Conservation (phyloP, 2,797 vertebrate genomes). For the Microhierax caerulescens region DNA sequence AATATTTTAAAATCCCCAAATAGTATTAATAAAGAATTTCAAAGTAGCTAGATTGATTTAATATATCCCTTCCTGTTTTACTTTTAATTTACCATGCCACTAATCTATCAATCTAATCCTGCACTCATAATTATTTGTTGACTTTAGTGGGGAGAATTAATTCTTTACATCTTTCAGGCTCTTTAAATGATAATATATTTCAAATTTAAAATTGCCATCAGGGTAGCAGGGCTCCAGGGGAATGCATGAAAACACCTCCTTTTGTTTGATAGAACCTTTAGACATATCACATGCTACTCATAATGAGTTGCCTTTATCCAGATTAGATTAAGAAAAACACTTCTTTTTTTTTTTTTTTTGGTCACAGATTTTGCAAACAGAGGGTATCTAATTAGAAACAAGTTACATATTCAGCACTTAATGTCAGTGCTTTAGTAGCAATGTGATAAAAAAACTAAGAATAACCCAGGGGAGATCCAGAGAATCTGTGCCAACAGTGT, state of each 20-base stretch:
- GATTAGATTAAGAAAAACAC: slow-evolving; percentile 56
- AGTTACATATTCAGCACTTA: slow-evolving; percentile 58
- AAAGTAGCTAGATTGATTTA: slow-evolving; percentile 40
- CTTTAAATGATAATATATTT: slow-evolving; percentile 70
- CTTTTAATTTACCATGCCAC: slow-evolving; percentile 62
- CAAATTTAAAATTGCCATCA: slow-evolving; percentile 62
- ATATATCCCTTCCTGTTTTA: slow-evolving; percentile 41
- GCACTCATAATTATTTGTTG: slow-evolving; percentile 66
- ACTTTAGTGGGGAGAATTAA: slow-evolving; percentile 62
- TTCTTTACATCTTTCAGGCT: slow-evolving; percentile 60
- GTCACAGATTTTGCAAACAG: slow-evolving; percentile 52
- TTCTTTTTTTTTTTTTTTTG: slow-evolving; percentile 13
- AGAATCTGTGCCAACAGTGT: slow-evolving; percentile 20
- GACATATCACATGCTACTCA: slow-evolving; percentile 39
- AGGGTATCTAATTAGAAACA: slow-evolving; percentile 63
- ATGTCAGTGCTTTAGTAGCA: slow-evolving; percentile 35
- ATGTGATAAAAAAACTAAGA: slow-evolving; percentile 51
- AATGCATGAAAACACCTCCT: slow-evolving; percentile 64
- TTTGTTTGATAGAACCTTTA: slow-evolving; percentile 65
- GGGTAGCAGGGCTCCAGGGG: slow-evolving; percentile 40
- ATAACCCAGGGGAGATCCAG: slow-evolving; percentile 49
- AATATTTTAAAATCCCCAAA: slow-evolving; percentile 21
- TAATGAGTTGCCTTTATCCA: slow-evolving; percentile 54
- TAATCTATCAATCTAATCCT: slow-evolving; percentile 66
- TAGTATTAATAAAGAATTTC: slow-evolving; percentile 46